Evolutionary conservation across 2,113 vertebrate genomes (phyloP).

Genomic region (Hipposideros armiger): DNA sequence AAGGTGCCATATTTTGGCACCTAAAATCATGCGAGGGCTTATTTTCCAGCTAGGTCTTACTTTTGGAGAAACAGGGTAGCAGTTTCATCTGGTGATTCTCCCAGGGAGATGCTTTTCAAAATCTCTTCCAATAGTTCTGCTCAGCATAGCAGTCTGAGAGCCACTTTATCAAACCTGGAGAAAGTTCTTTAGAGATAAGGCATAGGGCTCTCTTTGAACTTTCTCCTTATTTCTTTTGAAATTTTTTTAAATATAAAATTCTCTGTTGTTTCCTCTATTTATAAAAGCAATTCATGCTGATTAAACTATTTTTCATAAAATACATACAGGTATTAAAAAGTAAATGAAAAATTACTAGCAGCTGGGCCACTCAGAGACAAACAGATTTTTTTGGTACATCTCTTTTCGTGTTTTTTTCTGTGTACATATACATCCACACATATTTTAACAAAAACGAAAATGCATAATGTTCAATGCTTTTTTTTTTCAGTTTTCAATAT

Average conservation of each 20-base stretch:
- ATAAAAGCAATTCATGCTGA: background rate
- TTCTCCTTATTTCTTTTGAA: background rate
- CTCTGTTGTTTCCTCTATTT: background rate
- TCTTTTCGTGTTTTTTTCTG: background rate
- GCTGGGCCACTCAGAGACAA: background rate
- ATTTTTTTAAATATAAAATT: background rate
- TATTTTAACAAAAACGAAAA: conserved; percentile 20
- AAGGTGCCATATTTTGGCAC: too few species aligned
- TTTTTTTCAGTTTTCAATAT: background rate
- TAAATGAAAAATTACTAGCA: background rate
- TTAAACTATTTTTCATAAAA: conserved; percentile 1
- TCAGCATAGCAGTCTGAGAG: background rate
- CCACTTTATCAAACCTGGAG: background rate
- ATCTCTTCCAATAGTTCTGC: conserved; percentile 30
- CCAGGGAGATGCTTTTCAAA: background rate
- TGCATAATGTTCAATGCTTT: background rate
- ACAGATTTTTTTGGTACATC: background rate
- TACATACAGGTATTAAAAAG: background rate
- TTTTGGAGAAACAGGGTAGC: too few species aligned
- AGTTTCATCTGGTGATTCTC: background rate
- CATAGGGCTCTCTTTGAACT: background rate
- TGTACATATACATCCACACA: background rate
- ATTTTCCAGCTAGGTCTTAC: too few species aligned
- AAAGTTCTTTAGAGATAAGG: background rate
- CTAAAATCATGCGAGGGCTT: too few species aligned